phyloP scores from a whole-genome alignment of 2,113 vertebrate species.

The Salvelinus fontinalis region DNA sequence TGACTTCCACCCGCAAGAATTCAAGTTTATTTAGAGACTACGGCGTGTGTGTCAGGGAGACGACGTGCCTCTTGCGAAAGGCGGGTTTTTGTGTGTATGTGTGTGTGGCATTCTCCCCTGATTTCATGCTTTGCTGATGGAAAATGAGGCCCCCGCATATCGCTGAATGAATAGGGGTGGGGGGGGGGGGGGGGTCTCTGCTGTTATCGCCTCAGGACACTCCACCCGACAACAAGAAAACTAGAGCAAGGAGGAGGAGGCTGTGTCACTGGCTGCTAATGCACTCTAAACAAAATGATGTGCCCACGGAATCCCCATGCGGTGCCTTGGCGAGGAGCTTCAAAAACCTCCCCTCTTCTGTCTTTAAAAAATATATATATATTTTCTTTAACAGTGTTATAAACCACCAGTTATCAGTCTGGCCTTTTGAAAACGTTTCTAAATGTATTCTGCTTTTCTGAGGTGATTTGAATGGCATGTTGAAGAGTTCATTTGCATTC shows the following conservation, averaged over 20 bases:
- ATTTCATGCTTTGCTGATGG: conserved; percentile 98
- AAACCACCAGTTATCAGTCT: conserved; percentile 65
- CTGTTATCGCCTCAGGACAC: conserved; percentile 94
- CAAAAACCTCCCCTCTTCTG: conserved; percentile 39
- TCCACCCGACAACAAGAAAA: conserved; percentile 95
- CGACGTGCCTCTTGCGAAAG: conserved; percentile 81
- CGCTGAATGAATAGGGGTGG: conserved; percentile 85
- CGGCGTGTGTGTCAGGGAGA: conserved; percentile 54
- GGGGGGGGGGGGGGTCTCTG: conserved; percentile 78
- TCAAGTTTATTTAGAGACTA: conserved; percentile 86
- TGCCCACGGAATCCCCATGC: conserved; percentile 83
- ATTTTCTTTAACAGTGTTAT: conserved; percentile 41
- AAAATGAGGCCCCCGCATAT: conserved; percentile 93
- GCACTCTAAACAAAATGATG: conserved; percentile 87
- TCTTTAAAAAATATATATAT: too few relatives aligned
- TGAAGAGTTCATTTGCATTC: conserved; percentile 68
- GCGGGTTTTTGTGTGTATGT: conserved; percentile 85
- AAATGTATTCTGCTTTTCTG: conserved; percentile 53
- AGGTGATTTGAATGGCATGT: conserved; percentile 59
- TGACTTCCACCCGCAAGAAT: conserved; percentile 75
- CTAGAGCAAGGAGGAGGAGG: conserved; percentile 82
- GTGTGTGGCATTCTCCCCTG: conserved; percentile 89
- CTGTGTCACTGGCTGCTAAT: conserved; percentile 91
- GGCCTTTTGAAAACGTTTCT: conserved; percentile 66
- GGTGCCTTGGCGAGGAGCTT: conserved; percentile 50